These are phyloP conservation scores for Rachycentron canadum DNA, from an alignment of 2,797 vertebrate genomes.

Conservation along the genomic window DNA sequence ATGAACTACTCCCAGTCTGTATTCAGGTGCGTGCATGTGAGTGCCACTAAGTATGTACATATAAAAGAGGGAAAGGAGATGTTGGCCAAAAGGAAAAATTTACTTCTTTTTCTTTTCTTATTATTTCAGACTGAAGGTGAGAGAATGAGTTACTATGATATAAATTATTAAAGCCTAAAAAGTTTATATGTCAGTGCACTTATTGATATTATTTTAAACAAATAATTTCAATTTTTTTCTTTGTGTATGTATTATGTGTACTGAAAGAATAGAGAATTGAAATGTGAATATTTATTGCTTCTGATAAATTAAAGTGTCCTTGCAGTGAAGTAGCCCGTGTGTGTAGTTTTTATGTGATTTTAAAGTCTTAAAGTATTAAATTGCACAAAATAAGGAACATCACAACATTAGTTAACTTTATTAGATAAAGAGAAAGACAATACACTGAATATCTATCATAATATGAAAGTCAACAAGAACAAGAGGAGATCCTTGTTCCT, in stretches of 20 bases:
- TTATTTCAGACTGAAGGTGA: constrained; percentile 81
- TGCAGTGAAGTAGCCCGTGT: constrained; percentile 79
- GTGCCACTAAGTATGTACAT: constrained; percentile 79
- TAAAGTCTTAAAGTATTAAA: not conserved
- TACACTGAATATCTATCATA: not conserved
- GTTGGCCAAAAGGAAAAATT: constrained; percentile 75
- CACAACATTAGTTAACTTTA: not conserved
- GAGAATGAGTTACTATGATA: constrained; percentile 75
- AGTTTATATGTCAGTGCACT: constrained; percentile 82
- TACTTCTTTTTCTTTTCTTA: constrained; percentile 70
- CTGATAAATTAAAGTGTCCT: constrained; percentile 90
- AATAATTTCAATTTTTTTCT: constrained; percentile 80
- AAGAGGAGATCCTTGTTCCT: not conserved
- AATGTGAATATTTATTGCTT: constrained; percentile 92
- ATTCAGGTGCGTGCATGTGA: constrained; percentile 84
- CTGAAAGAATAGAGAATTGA: constrained; percentile 85
- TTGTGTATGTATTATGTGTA: constrained; percentile 86
- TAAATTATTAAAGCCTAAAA: constrained; percentile 79
- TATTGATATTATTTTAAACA: constrained; percentile 85
- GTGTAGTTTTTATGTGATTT: constrained; percentile 41
- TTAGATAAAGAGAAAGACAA: not conserved
- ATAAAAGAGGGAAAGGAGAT: constrained; percentile 62
- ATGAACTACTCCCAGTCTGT: constrained; percentile 78
- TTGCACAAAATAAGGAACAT: not conserved
- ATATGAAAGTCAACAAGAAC: not conserved